Percentiles rank a stretch among this genome's conserved stretches.
Evolutionary conservation across 2,888 invertebrate genomes (phyloP).

Genomic region (Andrena fulva): DNA sequence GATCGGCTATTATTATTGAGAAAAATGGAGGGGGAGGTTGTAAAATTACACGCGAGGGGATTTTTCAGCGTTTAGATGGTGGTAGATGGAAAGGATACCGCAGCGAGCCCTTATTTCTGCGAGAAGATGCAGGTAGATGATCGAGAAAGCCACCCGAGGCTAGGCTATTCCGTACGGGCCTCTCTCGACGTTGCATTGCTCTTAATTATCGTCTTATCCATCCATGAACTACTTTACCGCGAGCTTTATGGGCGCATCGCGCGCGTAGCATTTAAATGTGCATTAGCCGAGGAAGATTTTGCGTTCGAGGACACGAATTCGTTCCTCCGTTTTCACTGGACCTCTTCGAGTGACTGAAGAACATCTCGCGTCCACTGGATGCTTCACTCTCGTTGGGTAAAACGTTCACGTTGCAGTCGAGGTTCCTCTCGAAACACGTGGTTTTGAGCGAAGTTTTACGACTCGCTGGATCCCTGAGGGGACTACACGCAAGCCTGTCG

Average conservation of each 20-base stretch:
- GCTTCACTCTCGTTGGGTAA: background rate
- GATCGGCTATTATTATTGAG: slow-evolving; percentile 20
- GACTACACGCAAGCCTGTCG: background rate
- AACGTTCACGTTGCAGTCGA: background rate
- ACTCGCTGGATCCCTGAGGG: background rate
- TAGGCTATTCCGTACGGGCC: slow-evolving; percentile 29
- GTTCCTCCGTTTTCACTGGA: slow-evolving; percentile 7
- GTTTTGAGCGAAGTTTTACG: slow-evolving; percentile 23
- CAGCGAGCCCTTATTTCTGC: background rate
- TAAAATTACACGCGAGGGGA: slow-evolving; percentile 33
- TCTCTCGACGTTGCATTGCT: slow-evolving; percentile 37
- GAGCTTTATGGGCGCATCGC: slow-evolving; percentile 5
- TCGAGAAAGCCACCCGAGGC: slow-evolving; percentile 51
- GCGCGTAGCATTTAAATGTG: slow-evolving; percentile 50
- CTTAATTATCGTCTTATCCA: slow-evolving; percentile 62
- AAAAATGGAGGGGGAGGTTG: background rate
- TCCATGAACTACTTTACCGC: slow-evolving; percentile 30
- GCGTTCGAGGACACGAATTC: slow-evolving; percentile 10
- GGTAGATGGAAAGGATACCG: slow-evolving; percentile 8
- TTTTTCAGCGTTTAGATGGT: background rate
- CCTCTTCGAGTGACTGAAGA: too few relatives aligned
- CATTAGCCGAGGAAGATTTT: slow-evolving; percentile 37
- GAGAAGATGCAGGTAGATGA: slow-evolving; percentile 22
- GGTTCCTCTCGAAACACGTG: background rate
- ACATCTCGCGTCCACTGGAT: background rate